Base-by-base conservation (phyloP, 2,888 invertebrate species). In the Mactromeris polynyma region DNA sequence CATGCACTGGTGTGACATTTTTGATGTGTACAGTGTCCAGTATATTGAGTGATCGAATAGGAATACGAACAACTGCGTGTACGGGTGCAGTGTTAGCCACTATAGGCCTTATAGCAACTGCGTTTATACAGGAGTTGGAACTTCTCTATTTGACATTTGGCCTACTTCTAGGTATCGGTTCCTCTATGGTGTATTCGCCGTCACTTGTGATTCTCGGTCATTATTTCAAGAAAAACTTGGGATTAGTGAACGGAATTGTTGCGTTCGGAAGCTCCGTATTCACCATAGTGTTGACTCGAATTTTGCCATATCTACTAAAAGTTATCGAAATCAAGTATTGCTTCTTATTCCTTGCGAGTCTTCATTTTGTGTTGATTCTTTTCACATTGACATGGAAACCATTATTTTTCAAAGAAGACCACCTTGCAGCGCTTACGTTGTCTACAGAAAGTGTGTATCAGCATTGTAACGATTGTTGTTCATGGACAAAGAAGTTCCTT, bases 151-250 rank as follows among this genome's bases (percentile, higher is more conserved):
- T 99, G 89, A 99, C 99, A 0, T 99, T 98, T 96, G 99, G 99
- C 17, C 97, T 99, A 42, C 97, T 99, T 97, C 98, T 98, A 94
- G 99, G 99, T 0, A 96, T 98, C 46, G 99, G 99, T 17, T 98
- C 98, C 2, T 98, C 99, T 0, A 97, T 99, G 80, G 98, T 98
- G 0, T 99, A 99, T 97, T 99, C 98, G 0, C 99, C 99, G 21
- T 99, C 99, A 6, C 97, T 99, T 81, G 98, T 98, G 73, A 98
- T 99, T 92, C 97, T 99, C 31, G 99, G 99, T 0, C 99, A 99
- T 96, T 99, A 99, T 97, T 99, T 99, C 97, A 98, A 98, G 88
- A 95, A 95, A 69, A 98, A 98, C 95, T 97, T 99, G 94, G 99
- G 99, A 0, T 97, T 98, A 90, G 99, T 98, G 0, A 99, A 99